These are phyloP conservation scores for Lepidurus packardi DNA, from an alignment of 1,140 invertebrate species.

Conservation along the genomic window DNA sequence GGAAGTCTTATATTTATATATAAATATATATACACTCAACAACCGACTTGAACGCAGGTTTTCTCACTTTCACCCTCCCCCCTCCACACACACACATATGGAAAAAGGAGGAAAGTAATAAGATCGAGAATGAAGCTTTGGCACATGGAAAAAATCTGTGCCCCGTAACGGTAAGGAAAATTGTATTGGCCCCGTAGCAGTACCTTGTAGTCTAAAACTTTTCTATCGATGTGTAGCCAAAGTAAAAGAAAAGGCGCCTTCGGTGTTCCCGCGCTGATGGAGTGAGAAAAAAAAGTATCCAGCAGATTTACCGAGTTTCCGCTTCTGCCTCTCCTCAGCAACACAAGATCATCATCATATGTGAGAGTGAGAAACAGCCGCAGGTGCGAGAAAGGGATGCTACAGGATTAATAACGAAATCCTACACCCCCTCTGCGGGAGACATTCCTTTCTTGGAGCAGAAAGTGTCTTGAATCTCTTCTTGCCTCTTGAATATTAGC, in stretches of 20 bases:
- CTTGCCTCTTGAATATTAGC: not conserved
- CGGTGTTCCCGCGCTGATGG: not conserved
- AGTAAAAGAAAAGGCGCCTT: too few relatives aligned
- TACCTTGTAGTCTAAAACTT: slow-evolving; percentile 6
- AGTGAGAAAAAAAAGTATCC: not conserved
- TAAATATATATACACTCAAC: too few relatives aligned
- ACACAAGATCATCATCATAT: not conserved
- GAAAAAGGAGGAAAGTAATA: too few relatives aligned
- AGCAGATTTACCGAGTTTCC: not conserved
- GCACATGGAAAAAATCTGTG: too few relatives aligned
- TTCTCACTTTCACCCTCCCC: too few relatives aligned
- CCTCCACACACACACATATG: too few relatives aligned
- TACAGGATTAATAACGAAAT: slow-evolving; percentile 7
- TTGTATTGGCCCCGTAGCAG: not conserved
- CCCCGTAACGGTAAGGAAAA: not conserved
- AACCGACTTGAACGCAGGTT: too few relatives aligned
- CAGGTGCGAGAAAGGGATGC: not conserved
- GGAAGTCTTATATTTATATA: too few relatives aligned
- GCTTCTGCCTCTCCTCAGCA: not conserved
- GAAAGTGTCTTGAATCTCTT: not conserved
- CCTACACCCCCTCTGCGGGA: not conserved
- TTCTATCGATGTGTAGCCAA: not conserved
- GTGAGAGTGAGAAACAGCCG: slow-evolving; percentile 1
- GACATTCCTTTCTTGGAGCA: not conserved
- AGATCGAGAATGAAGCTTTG: too few relatives aligned